A percentile compares a stretch with the other conserved stretches of the same genome.
Conservation (phyloP, 2,113 vertebrate species). For the Mus pahari region DNA sequence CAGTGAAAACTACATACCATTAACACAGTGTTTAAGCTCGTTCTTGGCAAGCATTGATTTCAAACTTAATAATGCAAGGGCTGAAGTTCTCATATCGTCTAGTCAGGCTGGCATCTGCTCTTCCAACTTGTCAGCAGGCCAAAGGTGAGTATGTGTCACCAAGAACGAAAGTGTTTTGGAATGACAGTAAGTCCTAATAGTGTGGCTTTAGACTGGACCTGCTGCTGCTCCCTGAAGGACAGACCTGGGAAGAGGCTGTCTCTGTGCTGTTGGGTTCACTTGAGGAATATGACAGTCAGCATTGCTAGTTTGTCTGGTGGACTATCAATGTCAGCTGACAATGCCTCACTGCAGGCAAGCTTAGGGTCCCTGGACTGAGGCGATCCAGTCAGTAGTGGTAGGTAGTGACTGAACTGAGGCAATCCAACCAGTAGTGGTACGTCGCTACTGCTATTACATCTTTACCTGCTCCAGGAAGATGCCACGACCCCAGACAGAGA, state of each 20-base stretch:
- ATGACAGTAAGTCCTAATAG: background rate
- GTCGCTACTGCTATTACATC: background rate
- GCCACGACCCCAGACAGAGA: background rate
- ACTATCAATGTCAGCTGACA: background rate
- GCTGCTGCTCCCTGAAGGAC: background rate
- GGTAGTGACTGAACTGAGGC: background rate
- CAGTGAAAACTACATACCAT: background rate
- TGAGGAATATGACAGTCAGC: background rate
- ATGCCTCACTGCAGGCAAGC: background rate
- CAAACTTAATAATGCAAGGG: background rate
- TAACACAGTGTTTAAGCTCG: background rate
- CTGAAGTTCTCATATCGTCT: background rate
- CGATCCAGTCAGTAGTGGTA: rapidly evolving
- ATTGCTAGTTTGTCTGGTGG: background rate
- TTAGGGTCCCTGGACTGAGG: background rate
- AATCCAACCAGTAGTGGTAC: rapidly evolving
- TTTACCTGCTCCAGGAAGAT: background rate
- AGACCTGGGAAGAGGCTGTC: background rate
- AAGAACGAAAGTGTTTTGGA: background rate
- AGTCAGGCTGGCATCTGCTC: background rate
- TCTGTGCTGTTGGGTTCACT: background rate
- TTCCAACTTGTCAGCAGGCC: constrained; percentile 2
- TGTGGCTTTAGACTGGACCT: background rate
- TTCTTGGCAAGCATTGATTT: background rate
- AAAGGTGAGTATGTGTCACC: background rate